Evolutionary conservation across 2,888 invertebrate genomes (phyloP).

Genomic region (Caenorhabditis sp.): DNA sequence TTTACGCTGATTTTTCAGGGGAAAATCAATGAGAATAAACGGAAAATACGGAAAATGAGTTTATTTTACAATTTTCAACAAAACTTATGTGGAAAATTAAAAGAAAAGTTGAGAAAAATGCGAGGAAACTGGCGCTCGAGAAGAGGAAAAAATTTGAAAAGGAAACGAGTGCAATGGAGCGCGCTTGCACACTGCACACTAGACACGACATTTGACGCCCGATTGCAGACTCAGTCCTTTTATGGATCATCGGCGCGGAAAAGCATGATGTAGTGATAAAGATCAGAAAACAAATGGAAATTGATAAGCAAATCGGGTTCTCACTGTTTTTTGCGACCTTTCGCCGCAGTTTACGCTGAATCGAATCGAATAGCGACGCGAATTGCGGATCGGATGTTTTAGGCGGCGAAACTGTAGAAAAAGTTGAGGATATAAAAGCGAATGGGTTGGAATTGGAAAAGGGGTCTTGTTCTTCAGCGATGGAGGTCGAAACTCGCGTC

Average conservation of each 20-base stretch:
- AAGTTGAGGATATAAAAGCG: slow-evolving; percentile 21
- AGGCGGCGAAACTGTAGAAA: slow-evolving; percentile 32
- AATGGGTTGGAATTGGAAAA: no score
- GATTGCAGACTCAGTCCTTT: slow-evolving; percentile 24
- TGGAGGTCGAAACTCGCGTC: slow-evolving; percentile 50
- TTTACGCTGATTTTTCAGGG: not conserved
- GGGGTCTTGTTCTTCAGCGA: not conserved
- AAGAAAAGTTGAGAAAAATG: not conserved
- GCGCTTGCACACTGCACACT: slow-evolving; percentile 5
- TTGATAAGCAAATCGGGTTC: slow-evolving; percentile 7
- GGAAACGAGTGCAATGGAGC: slow-evolving; percentile 9
- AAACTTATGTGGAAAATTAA: not conserved
- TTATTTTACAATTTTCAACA: not conserved
- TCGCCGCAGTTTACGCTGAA: slow-evolving; percentile 18
- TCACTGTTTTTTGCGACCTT: slow-evolving; percentile 23
- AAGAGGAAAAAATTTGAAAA: slow-evolving; percentile 1
- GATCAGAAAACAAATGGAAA: slow-evolving; percentile 16
- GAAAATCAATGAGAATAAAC: not conserved
- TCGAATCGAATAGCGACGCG: slow-evolving; percentile 33
- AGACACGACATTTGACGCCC: slow-evolving; percentile 20
- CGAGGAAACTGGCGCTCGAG: slow-evolving; percentile 1
- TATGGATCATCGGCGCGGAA: not conserved
- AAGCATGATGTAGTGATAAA: not conserved
- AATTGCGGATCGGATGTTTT: slow-evolving; percentile 37
- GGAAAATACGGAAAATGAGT: not conserved